Conservation (phyloP, 2,888 invertebrate species). For the Diarsia dahlii region DNA sequence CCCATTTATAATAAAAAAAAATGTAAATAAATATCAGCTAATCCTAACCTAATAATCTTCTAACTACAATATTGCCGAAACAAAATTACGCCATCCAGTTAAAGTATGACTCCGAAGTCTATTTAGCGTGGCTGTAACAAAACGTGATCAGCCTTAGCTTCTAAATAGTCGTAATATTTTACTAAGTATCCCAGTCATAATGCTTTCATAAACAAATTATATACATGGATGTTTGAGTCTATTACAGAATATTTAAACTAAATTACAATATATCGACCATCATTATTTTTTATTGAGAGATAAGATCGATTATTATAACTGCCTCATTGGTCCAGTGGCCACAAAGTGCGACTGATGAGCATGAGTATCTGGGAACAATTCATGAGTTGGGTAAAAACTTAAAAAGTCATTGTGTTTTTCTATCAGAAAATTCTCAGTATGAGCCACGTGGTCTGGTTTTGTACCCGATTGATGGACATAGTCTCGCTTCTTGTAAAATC, state of each 20-base stretch:
- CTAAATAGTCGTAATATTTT: slow-evolving; percentile 51
- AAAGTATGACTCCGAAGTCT: slow-evolving; percentile 38
- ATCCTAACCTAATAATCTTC: not conserved
- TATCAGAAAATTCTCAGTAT: not conserved
- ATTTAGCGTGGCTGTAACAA: slow-evolving; percentile 24
- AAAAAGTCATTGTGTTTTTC: not conserved
- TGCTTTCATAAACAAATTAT: not conserved
- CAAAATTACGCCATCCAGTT: slow-evolving; percentile 41
- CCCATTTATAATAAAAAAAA: no score
- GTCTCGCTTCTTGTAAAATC: not conserved
- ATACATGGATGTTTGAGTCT: not conserved
- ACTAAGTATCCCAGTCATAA: slow-evolving; percentile 7
- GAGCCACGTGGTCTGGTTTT: not conserved
- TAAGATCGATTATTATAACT: no score
- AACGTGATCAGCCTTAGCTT: slow-evolving; percentile 44
- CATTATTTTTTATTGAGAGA: no score
- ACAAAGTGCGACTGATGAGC: not conserved
- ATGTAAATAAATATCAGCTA: no score
- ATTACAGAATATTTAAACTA: not conserved
- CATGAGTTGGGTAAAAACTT: not conserved
- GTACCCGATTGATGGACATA: not conserved
- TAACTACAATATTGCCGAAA: slow-evolving; percentile 4
- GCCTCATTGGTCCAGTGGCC: no score
- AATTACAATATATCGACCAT: no score
- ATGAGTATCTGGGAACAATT: not conserved